Evolutionary conservation across 2,888 invertebrate species (phyloP), one percentile per base, ranked within the genome.

Genomic region (Drosophila neutralis): DNA sequence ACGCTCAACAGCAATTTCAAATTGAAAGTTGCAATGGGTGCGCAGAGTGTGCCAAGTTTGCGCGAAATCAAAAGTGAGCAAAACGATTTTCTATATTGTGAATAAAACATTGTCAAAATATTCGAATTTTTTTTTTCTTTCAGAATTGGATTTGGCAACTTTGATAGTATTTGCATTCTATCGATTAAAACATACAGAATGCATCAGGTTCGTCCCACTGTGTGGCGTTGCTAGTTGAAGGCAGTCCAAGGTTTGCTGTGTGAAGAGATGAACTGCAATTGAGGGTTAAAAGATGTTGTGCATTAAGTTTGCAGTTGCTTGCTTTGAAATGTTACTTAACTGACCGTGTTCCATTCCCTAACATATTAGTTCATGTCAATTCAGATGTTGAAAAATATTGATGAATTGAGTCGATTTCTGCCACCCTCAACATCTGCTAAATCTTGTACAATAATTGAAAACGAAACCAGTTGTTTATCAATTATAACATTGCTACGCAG

Each of bases 11-110:
- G 84, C 78, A 81, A 83, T 78, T 83, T 76, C 66, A 74, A 80
- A 73, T 78, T 82, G 73, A 66, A 87, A 80, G 75, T 83, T 73
- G 82, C 89, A 86, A 73, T 87, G 87, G 81, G 73, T 72, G 75
- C 81, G 56, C 45, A 62, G 54, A 24, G 36, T 11, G 57, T 69
- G 58, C 31, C 18, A 31, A 40, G 6, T 21, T 3, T 21, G 0
- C 4, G 0, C 15, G 15, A 57, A 42, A 31, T 29, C 4, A 21
- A 42, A 31, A 42, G 15, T 31, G 29, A 31, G 11, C 2, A 29
- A 15, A 15, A 6, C 21, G 15, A 21, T 21, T 5, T 31, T 18
- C 24, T 10, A 24, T 24, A 4, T 24, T 54, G 11, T 36, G 18
- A 27, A n/a, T 7, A 13, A 7, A 2, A 2, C 0, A 21, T 11